Evolutionary conservation across 2,888 invertebrate genomes (phyloP).

Genomic region (Chloroclystis v-ata): DNA sequence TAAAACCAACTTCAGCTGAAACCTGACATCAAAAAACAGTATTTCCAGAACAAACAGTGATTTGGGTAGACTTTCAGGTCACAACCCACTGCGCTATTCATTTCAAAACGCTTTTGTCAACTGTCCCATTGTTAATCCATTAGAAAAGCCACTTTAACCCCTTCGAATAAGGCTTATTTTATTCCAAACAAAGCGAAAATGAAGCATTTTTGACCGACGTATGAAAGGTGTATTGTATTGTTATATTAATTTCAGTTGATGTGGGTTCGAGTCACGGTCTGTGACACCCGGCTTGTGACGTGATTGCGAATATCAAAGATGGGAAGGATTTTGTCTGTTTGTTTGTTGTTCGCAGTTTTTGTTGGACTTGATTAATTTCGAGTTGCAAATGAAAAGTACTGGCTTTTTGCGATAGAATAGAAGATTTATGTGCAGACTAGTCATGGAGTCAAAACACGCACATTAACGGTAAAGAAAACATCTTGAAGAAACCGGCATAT

Average conservation of each 20-base stretch:
- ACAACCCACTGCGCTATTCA: slow-evolving; percentile 27
- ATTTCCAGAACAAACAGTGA: slow-evolving; percentile 27
- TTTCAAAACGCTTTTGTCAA: slow-evolving; percentile 32
- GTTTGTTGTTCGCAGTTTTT: background rate
- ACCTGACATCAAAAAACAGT: background rate
- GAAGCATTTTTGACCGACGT: slow-evolving; percentile 52
- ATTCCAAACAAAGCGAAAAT: slow-evolving; percentile 40
- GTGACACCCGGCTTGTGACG: slow-evolving; percentile 13
- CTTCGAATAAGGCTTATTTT: too few relatives aligned
- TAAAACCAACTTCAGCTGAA: too few relatives aligned
- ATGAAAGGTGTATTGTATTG: slow-evolving; percentile 42
- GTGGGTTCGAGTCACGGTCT: slow-evolving; percentile 40
- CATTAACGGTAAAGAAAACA: too few relatives aligned
- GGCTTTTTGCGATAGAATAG: too few relatives aligned
- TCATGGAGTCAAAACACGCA: too few relatives aligned
- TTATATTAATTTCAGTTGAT: slow-evolving; percentile 52
- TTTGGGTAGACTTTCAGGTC: slow-evolving; percentile 25
- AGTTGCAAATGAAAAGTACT: too few relatives aligned
- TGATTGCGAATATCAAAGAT: slow-evolving; percentile 8
- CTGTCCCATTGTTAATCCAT: slow-evolving; percentile 23
- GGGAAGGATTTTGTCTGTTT: background rate
- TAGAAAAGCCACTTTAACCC: slow-evolving; percentile 32
- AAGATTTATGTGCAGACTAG: too few relatives aligned
- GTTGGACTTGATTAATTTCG: background rate
- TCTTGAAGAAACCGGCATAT: too few relatives aligned